A percentile compares a stretch with the other conserved stretches of the same genome.
These are phyloP conservation scores for Drosophila suboccidentalis DNA, from an alignment of 2,888 invertebrate species.

Conservation along the genomic window DNA sequence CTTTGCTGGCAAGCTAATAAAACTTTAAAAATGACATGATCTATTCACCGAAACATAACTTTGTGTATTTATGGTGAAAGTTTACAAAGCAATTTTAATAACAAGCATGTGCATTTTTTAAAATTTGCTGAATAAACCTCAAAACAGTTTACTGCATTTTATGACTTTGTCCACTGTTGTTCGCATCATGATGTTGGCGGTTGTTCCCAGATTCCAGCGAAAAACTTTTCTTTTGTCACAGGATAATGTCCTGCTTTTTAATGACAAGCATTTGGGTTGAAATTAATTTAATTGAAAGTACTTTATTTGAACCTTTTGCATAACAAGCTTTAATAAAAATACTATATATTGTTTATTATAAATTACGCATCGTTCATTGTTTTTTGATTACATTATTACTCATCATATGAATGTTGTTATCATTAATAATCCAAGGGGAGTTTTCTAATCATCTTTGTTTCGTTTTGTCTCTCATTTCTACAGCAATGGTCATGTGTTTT, in stretches of 20 bases:
- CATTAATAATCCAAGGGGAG: background rate
- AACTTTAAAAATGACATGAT: slow-evolving; percentile 15
- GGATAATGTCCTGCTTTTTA: slow-evolving; percentile 52
- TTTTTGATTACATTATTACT: background rate
- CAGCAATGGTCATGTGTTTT: slow-evolving; percentile 44
- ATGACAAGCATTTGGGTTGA: slow-evolving; percentile 61
- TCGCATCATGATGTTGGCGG: too few species aligned
- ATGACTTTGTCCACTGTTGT: slow-evolving; percentile 30
- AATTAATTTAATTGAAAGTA: too few species aligned
- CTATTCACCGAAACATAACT: slow-evolving; percentile 12
- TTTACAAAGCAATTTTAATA: slow-evolving; percentile 19
- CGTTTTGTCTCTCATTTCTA: slow-evolving; percentile 33
- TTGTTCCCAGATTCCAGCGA: too few species aligned
- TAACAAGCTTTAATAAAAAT: too few species aligned
- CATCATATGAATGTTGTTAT: background rate
- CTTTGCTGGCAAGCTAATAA: slow-evolving; percentile 54
- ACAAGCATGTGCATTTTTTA: slow-evolving; percentile 26
- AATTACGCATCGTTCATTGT: background rate
- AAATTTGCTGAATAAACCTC: background rate
- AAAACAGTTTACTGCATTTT: background rate
- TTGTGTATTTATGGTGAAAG: slow-evolving; percentile 13
- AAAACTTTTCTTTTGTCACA: slow-evolving; percentile 50
- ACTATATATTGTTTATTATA: background rate
- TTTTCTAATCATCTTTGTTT: slow-evolving; percentile 27
- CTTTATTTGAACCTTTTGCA: too few species aligned